Conservation (phyloP, 2,113 vertebrate species). For the Psittacula cyanocephala region DNA sequence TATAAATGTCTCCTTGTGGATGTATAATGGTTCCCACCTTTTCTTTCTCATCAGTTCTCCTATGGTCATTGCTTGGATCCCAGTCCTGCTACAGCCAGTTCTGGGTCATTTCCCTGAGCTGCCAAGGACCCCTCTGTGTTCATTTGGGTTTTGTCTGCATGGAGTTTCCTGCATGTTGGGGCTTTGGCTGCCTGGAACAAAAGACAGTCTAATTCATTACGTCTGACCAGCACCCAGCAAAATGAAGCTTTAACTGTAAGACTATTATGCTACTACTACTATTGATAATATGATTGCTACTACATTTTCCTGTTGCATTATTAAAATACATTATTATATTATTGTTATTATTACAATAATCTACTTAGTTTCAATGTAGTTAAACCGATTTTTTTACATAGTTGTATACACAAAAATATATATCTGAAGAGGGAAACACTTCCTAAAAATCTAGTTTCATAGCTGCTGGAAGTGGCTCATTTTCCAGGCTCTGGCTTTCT, state of each 20-base stretch:
- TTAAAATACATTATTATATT: background rate
- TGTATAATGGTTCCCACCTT: background rate
- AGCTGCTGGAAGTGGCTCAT: constrained; percentile 24
- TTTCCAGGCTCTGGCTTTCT: constrained; percentile 35
- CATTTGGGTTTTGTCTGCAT: background rate
- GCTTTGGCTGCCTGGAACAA: background rate
- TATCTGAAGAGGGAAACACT: background rate
- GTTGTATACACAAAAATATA: background rate
- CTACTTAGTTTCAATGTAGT: background rate
- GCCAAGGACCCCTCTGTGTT: background rate
- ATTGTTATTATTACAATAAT: constrained; percentile 10
- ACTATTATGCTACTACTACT: background rate
- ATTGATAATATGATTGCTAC: background rate
- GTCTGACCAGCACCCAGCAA: background rate
- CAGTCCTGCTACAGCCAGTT: background rate
- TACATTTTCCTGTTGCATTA: background rate
- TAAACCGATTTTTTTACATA: background rate
- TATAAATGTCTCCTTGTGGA: background rate
- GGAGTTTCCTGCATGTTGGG: background rate
- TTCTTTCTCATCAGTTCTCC: background rate
- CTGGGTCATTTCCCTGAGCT: background rate
- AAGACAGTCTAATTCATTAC: background rate
- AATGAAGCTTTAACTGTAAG: background rate
- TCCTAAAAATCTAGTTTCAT: background rate
- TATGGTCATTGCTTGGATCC: background rate